Base-by-base conservation (phyloP, 2,888 invertebrate genomes). In the Heliconius hortense region DNA sequence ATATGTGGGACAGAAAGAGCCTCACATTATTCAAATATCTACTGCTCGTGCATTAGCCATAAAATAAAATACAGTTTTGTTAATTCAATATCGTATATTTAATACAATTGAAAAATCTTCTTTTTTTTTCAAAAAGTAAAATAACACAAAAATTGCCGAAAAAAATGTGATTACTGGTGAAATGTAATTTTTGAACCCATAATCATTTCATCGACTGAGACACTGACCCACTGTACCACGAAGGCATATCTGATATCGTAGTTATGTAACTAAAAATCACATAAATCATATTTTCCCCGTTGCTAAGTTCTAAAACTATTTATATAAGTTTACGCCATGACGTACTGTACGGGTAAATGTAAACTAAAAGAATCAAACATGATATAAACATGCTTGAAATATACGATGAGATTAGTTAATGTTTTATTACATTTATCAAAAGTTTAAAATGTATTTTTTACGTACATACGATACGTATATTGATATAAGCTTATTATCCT, bases 381-480 rank as follows among this genome's bases (percentile, higher is more conserved):
- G 13, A 71, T 66, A 66, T 66, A 66, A 66, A 66, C 66, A 71
- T 71, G 56, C 35, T 64, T 70, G 64, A 70, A 74, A 63, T 70
- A 74, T 70, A 31, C 62, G 56, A 71, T 71, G 60, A 35, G 39
- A 62, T 71, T 60, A 59, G 71, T 71, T 71, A 71, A 24, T 71
- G 60, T 71, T 71, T 71, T 71, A 71, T 71, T 71, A 39, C 24
- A 39, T 62, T 26, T 24, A 39, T 71, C 26, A 24, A 26, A 71
- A 60, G 63, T 69, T 56, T 31, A 4, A 48, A 31, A 69, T 53
- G 31, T 68, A 53, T 63, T 63, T 28, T 63, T 31, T 63, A 63
- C 31, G 18, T 63, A 63, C 26, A 63, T 8, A 31, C 11, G 31
- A 43, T 31, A 63, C 11, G 21, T 31, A 63, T 28, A 28, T 62